Evolutionary conservation across 1,140 invertebrate species (phyloP), one percentile per base, ranked within the genome.

Genomic region (Lordiphosa stackelbergi): DNA sequence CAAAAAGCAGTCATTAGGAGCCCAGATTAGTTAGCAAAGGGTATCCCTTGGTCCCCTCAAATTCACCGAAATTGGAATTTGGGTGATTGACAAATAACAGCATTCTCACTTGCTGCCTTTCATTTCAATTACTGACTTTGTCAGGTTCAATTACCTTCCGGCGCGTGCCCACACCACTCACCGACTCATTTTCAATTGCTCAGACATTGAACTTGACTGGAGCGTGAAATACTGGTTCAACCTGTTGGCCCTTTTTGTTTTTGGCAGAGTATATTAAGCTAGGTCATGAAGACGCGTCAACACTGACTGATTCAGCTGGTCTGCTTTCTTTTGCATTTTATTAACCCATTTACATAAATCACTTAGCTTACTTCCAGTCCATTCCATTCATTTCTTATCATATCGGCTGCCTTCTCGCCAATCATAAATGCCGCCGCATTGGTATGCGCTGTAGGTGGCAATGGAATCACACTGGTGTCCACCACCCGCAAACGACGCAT

Each of bases 371-470:
- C 4, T 12, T 19, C 37, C 56, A 1, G 41, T 57, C 91, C 56
- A 1, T 45, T 57, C 91, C 92, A 93, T 28, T 88, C 85, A 19
- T 88, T 85, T 72, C 92, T 93, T 34, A 97, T 94, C 87, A 96
- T 89, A 87, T 96, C 94, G 0, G 95, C 92, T 0, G 91, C 94
- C 87, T 95, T 96, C 87, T 97, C 96, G 0, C 92, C 96, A 40
- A 97, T 93, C 95, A 97, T 96, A 56, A 91, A 91, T 6, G 92
- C 91, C 0, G 91, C 91, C 1, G 93, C 93, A 57, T 92, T 94
- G 0, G 92, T 91, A 79, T 95, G 94, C 1, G 92, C 94, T 0
- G 89, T 90, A 3, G 93, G 90, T 19, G 94, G 90, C 4, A 88
- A 87, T 0, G 95, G 94, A 83, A 95, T 94, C 0, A 96, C 89